These are phyloP conservation scores for Nilaparvata lugens DNA, from an alignment of 1,140 invertebrate genomes.

Conservation along the genomic window DNA sequence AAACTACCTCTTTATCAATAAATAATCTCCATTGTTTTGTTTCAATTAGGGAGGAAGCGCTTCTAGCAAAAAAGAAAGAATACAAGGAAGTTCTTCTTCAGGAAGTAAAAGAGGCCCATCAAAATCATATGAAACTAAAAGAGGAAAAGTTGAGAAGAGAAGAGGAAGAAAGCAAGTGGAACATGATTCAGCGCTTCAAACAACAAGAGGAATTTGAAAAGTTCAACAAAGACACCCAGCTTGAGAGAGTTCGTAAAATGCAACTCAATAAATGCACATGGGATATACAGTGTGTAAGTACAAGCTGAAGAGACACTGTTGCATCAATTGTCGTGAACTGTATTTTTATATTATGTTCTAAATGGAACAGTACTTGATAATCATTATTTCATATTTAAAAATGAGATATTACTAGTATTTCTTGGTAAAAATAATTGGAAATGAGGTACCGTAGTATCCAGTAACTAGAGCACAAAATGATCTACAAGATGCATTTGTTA, in stretches of 20 bases:
- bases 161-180: conserved; percentile 20
- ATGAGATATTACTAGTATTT: too few species aligned
- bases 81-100: conserved; percentile 8
- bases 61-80: conserved; percentile 10
- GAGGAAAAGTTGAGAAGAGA: conserved; percentile 14
- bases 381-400: too few species aligned
- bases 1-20: too few species aligned
- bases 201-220: too few species aligned
- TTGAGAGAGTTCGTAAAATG: not conserved
- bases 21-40: too few species aligned
- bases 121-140: conserved; percentile 14
- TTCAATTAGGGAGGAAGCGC: conserved; percentile 11
- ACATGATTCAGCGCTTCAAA: conserved; percentile 23
- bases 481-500: too few species aligned
- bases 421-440: too few species aligned
- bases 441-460: too few species aligned
- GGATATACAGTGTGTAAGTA: conserved; percentile 8
- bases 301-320: not conserved
- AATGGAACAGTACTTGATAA: too few species aligned
- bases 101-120: conserved; percentile 17
- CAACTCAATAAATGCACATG: conserved; percentile 11
- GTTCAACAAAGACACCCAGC: too few species aligned
- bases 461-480: too few species aligned
- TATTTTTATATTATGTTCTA: too few species aligned
- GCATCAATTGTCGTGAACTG: not conserved